Conservation (phyloP, 2,888 invertebrate species). For the Catocala sponsa region DNA sequence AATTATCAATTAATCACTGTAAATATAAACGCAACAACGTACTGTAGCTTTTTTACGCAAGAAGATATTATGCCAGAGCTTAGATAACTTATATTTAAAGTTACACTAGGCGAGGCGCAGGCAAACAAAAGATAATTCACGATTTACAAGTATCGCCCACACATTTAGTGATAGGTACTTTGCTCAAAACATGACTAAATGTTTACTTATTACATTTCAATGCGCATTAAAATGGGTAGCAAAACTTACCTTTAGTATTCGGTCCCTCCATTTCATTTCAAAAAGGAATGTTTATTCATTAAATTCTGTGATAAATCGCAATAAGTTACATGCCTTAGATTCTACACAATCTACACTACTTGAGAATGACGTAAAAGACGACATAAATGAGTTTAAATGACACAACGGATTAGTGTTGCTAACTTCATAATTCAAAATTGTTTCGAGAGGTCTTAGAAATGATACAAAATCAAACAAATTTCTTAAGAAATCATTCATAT, state of each 20-base stretch:
- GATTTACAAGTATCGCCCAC: constrained; percentile 80
- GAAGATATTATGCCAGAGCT: neutral
- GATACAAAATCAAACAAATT: too few relatives aligned
- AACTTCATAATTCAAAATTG: constrained; percentile 5
- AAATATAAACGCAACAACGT: neutral
- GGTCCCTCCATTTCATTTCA: constrained; percentile 82
- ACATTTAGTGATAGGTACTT: constrained; percentile 69
- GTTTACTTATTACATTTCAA: constrained; percentile 10
- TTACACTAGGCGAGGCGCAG: constrained; percentile 48
- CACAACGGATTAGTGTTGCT: constrained; percentile 38
- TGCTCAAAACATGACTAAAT: constrained; percentile 59
- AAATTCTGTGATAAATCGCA: constrained; percentile 52
- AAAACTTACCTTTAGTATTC: constrained; percentile 69
- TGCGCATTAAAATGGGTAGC: constrained; percentile 1
- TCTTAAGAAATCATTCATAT: too few relatives aligned
- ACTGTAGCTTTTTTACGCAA: neutral
- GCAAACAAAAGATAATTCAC: constrained; percentile 79
- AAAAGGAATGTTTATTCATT: constrained; percentile 53
- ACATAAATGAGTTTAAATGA: constrained; percentile 46
- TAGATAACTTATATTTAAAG: constrained; percentile 28
- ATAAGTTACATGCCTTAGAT: constrained; percentile 48
- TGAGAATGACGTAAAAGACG: constrained; percentile 51
- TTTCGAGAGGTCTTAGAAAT: neutral
- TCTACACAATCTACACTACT: constrained; percentile 42
- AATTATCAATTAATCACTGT: neutral